A percentile compares a stretch with the other conserved stretches of the same genome.
Evolutionary conservation across 2,888 invertebrate species (phyloP).

Genomic region (Lucinisca nassula): DNA sequence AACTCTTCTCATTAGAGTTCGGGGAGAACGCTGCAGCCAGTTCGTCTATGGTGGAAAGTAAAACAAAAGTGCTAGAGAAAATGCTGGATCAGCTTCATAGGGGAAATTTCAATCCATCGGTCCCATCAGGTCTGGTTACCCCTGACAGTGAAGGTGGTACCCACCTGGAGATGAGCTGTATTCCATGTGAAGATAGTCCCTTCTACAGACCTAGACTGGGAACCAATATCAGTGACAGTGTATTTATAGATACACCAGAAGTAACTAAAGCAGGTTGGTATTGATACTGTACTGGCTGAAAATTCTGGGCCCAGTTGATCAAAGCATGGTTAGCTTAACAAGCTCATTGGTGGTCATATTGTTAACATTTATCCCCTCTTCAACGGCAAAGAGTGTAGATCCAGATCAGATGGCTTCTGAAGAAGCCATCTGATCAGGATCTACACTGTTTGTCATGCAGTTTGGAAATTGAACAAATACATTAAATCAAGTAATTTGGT

Average conservation of each 20-base stretch:
- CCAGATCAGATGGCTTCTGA: too few species aligned
- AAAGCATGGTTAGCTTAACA: too few species aligned
- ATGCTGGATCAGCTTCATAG: slow-evolving; percentile 82
- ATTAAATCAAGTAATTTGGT: too few species aligned
- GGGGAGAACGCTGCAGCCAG: slow-evolving; percentile 84
- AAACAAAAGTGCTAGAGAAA: slow-evolving; percentile 77
- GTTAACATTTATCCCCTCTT: too few species aligned
- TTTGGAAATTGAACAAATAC: too few species aligned
- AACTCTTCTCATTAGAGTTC: slow-evolving; percentile 79
- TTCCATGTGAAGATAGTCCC: slow-evolving; percentile 79
- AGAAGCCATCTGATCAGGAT: too few species aligned
- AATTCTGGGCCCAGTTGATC: too few species aligned
- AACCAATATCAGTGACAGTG: slow-evolving; percentile 50
- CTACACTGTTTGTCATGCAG: too few species aligned
- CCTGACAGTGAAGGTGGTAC: slow-evolving; percentile 70
- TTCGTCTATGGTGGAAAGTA: slow-evolving; percentile 81
- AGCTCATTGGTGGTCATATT: too few species aligned
- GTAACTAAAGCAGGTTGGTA: slow-evolving; percentile 58
- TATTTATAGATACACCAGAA: slow-evolving; percentile 67
- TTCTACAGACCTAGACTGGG: slow-evolving; percentile 61
- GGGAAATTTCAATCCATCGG: slow-evolving; percentile 80
- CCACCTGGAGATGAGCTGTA: slow-evolving; percentile 80
- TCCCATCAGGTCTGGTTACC: slow-evolving; percentile 67
- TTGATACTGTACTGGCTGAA: too few species aligned
- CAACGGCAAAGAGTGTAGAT: too few species aligned